Evolutionary conservation across 2,888 invertebrate genomes (phyloP).

Genomic region (Heliconius charithonia): DNA sequence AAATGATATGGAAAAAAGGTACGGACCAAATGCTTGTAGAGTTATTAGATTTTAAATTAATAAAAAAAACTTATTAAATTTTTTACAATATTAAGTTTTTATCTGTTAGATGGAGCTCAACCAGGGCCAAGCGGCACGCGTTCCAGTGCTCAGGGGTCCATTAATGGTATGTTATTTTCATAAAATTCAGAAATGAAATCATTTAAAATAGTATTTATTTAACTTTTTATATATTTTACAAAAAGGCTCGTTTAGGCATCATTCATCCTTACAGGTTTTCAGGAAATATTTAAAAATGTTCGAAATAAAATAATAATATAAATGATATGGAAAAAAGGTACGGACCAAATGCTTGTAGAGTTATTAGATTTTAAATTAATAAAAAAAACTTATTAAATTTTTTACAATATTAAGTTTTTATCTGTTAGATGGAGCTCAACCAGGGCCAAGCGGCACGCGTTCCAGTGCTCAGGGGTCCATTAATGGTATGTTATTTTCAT

Average conservation of each 20-base stretch:
- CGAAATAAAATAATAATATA: too few relatives aligned
- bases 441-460: not conserved
- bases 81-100: not conserved
- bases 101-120: not conserved
- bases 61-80: not conserved
- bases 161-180: not conserved
- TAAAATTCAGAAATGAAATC: not conserved
- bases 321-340: too few relatives aligned
- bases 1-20: too few relatives aligned
- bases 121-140: not conserved
- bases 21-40: too few relatives aligned
- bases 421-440: not conserved
- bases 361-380: too few relatives aligned
- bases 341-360: too few relatives aligned
- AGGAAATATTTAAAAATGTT: too few relatives aligned
- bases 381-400: not conserved
- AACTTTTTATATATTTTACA: too few relatives aligned
- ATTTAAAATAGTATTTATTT: too few relatives aligned
- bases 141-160: not conserved
- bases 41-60: too few relatives aligned
- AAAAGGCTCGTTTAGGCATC: too few relatives aligned
- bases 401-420: not conserved
- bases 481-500: not conserved
- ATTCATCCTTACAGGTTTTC: too few relatives aligned
- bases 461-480: not conserved